A percentile compares a stretch with the other conserved stretches of the same genome.
Conservation (phyloP, 2,888 invertebrate species). For the Cybosia mesomella region DNA sequence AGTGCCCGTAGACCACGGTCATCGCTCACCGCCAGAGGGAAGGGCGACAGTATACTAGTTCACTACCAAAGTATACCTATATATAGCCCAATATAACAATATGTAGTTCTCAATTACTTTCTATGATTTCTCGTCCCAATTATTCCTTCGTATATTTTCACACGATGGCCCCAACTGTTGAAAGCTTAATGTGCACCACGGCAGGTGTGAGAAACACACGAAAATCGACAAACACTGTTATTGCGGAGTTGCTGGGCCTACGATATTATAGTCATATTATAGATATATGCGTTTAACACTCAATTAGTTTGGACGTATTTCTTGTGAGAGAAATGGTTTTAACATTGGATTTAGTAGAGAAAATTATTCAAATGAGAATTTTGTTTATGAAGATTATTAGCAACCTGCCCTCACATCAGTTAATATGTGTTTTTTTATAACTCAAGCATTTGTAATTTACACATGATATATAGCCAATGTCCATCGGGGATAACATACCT, state of each 20-base stretch:
- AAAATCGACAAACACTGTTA: background rate
- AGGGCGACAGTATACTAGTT: no score
- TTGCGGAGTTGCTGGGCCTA: constrained; percentile 2
- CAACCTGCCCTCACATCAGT: no score
- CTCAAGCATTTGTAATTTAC: no score
- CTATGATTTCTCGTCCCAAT: background rate
- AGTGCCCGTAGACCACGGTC: no score
- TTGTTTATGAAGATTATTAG: background rate
- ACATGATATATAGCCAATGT: no score
- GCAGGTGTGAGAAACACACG: constrained; percentile 9
- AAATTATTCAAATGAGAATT: background rate
- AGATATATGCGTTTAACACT: constrained; percentile 13
- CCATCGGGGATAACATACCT: no score
- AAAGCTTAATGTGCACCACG: constrained; percentile 15
- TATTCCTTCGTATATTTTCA: constrained; percentile 6
- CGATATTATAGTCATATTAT: constrained; percentile 6
- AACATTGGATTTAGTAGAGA: background rate
- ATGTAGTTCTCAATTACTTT: no score
- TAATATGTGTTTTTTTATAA: no score
- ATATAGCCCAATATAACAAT: no score
- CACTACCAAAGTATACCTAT: no score
- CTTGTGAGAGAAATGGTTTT: background rate
- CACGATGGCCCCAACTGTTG: constrained; percentile 7
- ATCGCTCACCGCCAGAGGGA: no score
- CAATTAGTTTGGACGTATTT: background rate